Percentiles rank a stretch among this genome's conserved stretches.
phyloP scores from a whole-genome alignment of 1,140 invertebrate species.

The Coelopa frigida region DNA sequence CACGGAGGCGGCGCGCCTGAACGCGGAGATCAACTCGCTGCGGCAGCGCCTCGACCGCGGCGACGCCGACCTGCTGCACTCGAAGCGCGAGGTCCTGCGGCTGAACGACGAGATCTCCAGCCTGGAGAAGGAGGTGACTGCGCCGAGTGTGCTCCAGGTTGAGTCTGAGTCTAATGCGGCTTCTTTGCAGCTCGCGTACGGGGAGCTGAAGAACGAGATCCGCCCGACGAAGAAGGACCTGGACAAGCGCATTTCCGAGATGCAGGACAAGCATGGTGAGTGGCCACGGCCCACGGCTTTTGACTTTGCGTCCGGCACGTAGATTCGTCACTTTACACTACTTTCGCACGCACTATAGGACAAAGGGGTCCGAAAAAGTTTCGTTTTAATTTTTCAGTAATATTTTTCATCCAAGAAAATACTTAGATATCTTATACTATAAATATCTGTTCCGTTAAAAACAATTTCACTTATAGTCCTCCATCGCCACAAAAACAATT shows the following conservation, averaged over 20 bases:
- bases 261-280: conserved; percentile 75
- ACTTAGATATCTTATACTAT: too few species aligned
- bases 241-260: conserved; percentile 61
- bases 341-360: too few species aligned
- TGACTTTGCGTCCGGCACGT: too few species aligned
- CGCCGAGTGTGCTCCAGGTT: neutral
- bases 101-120: conserved; percentile 66
- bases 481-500: too few species aligned
- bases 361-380: too few species aligned
- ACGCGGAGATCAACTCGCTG: conserved; percentile 68
- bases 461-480: too few species aligned
- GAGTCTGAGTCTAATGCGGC: conserved; percentile 3
- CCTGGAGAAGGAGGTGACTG: conserved; percentile 66
- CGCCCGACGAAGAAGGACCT: conserved; percentile 59
- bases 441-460: too few species aligned
- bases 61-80: conserved; percentile 69
- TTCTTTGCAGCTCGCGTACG: conserved; percentile 38
- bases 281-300: too few species aligned
- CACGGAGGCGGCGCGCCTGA: conserved; percentile 64
- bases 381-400: too few species aligned
- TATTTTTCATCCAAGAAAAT: too few species aligned
- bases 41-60: conserved; percentile 67
- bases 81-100: conserved; percentile 65
- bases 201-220: conserved; percentile 50
- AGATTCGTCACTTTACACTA: too few species aligned